phyloP scores from a whole-genome alignment of 2,888 invertebrate species.

The Clunio marinus region DNA sequence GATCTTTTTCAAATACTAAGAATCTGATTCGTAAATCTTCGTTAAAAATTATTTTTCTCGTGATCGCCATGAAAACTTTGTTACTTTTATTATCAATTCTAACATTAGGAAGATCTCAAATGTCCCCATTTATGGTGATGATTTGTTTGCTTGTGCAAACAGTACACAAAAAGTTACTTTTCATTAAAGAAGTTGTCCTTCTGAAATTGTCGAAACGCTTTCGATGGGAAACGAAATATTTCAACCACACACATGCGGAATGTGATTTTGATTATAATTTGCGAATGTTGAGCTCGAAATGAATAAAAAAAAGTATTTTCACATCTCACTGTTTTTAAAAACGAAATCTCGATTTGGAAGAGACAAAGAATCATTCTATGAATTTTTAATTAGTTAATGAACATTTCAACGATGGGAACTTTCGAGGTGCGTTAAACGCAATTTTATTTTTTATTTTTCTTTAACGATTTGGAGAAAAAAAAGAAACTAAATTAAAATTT shows the following conservation, averaged over 20 bases:
- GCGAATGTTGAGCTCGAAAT: background rate
- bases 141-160: too few species aligned
- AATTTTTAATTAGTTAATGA: constrained; percentile 37
- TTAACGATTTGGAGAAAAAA: background rate
- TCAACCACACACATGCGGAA: constrained; percentile 1
- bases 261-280: background rate
- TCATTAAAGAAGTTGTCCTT: constrained; percentile 23
- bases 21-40: too few species aligned
- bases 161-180: background rate
- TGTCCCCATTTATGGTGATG: background rate
- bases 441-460: background rate
- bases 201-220: background rate
- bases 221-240: background rate
- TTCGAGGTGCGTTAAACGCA: background rate
- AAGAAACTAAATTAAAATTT: background rate
- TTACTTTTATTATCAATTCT: too few species aligned
- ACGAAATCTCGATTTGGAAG: constrained; percentile 30
- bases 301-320: background rate
- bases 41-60: too few species aligned
- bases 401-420: constrained; percentile 29
- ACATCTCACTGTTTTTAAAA: background rate
- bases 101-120: too few species aligned
- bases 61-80: too few species aligned
- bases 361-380: constrained; percentile 35
- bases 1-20: too few species aligned